phyloP scores from a whole-genome alignment of 2,888 invertebrate genomes.

The Rhamnusium bicolor region DNA sequence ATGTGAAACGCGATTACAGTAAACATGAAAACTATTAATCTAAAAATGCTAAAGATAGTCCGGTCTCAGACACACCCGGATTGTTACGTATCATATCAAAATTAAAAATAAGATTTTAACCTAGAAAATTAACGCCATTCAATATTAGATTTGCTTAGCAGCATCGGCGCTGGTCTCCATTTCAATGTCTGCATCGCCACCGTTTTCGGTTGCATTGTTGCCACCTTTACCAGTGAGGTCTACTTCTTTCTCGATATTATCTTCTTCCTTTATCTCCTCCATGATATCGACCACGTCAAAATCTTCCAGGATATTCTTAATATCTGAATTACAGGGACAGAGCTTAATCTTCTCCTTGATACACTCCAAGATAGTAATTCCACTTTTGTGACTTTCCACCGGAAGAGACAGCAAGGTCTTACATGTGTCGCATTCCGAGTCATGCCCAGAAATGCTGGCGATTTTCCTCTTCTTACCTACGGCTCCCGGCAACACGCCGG shows the following conservation, averaged over 20 bases:
- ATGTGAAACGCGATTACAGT: too few relatives aligned
- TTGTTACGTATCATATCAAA: background rate
- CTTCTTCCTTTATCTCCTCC: constrained; percentile 17
- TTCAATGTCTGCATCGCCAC: background rate
- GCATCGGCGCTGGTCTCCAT: background rate
- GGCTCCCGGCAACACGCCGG: background rate
- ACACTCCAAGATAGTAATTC: background rate
- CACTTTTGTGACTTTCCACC: background rate
- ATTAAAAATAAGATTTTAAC: background rate
- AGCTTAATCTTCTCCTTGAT: constrained; percentile 12
- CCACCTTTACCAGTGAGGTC: background rate
- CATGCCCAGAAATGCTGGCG: background rate
- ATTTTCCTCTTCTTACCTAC: constrained; percentile 9
- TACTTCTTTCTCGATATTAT: background rate
- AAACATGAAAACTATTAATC: too few relatives aligned
- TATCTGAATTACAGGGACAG: constrained; percentile 22
- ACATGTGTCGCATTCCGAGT: constrained; percentile 22
- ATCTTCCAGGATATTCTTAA: constrained; percentile 23
- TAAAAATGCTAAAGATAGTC: too few relatives aligned
- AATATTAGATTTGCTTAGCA: background rate
- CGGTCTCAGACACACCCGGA: too few relatives aligned
- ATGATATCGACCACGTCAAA: constrained; percentile 25
- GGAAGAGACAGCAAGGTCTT: constrained; percentile 13
- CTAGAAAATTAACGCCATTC: background rate
- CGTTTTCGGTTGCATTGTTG: background rate